Evolutionary conservation across 2,797 vertebrate species (phyloP).

Genomic region (Catostomus latipinnis): DNA sequence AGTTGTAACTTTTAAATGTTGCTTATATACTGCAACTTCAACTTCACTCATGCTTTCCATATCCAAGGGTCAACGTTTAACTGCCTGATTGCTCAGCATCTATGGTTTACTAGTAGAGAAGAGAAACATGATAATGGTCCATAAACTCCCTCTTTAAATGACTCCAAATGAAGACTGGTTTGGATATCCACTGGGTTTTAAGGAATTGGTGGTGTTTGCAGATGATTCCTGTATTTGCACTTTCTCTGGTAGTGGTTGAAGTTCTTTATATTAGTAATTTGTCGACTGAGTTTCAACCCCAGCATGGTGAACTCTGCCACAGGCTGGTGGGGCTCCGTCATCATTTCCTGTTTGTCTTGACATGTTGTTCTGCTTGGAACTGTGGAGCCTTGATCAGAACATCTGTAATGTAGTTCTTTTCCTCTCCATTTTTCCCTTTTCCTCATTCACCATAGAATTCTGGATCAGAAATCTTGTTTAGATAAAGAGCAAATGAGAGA

Average conservation of each 20-base stretch:
- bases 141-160: conserved; percentile 21
- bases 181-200: not conserved
- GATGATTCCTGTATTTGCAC: not conserved
- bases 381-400: not conserved
- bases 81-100: conserved; percentile 20
- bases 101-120: conserved; percentile 18
- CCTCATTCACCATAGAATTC: not conserved
- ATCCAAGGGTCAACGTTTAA: conserved; percentile 54
- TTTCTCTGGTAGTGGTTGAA: not conserved
- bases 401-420: not conserved
- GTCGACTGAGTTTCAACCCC: conserved; percentile 10
- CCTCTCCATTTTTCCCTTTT: not conserved
- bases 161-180: conserved; percentile 1
- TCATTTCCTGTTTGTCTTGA: conserved; percentile 37
- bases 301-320: conserved; percentile 5
- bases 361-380: conserved; percentile 19
- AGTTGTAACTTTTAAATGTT: not conserved
- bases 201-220: not conserved
- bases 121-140: conserved; percentile 11
- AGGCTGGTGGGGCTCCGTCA: not conserved
- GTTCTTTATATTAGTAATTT: not conserved
- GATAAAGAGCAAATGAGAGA: not conserved
- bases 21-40: conserved; percentile 21
- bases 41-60: conserved; percentile 42
- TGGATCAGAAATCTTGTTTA: not conserved